A percentile compares a stretch with the other conserved stretches of the same genome.
These are phyloP conservation scores for Candoia aspera DNA, from an alignment of 2,113 vertebrate species.

Conservation along the genomic window DNA sequence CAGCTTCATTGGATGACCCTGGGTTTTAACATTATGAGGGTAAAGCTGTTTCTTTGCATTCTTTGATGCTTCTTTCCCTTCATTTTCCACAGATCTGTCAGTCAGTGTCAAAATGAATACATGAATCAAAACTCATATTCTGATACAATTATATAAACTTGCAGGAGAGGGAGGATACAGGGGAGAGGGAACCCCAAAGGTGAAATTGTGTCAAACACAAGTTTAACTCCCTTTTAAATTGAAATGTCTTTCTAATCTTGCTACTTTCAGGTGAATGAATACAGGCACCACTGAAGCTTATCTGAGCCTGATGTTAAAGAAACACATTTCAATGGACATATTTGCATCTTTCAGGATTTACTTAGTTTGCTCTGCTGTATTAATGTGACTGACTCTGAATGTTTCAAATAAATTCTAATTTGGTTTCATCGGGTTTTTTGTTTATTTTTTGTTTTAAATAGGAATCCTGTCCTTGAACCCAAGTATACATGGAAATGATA, in stretches of 20 bases:
- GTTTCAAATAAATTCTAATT: slow-evolving; percentile 62
- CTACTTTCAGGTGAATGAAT: slow-evolving; percentile 63
- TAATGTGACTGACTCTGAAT: slow-evolving; percentile 58
- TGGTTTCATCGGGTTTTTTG: slow-evolving; percentile 30
- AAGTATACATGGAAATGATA: slow-evolving; percentile 36
- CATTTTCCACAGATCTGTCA: slow-evolving; percentile 73
- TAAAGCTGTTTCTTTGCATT: neutral
- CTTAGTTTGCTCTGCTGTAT: slow-evolving; percentile 52
- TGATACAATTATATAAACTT: slow-evolving; percentile 72
- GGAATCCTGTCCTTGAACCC: slow-evolving; percentile 57
- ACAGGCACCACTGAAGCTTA: slow-evolving; percentile 63
- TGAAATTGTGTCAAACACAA: slow-evolving; percentile 67
- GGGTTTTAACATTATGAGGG: neutral
- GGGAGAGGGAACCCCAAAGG: slow-evolving; percentile 62
- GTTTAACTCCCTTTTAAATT: slow-evolving; percentile 65
- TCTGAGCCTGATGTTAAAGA: slow-evolving; percentile 61
- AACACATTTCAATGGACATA: slow-evolving; percentile 64
- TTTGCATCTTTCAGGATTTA: slow-evolving; percentile 68
- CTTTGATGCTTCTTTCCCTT: slow-evolving; percentile 64
- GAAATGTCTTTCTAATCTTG: slow-evolving; percentile 71
- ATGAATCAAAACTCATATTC: slow-evolving; percentile 76
- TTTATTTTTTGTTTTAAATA: slow-evolving; percentile 36
- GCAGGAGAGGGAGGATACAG: slow-evolving; percentile 59
- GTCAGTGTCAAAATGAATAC: slow-evolving; percentile 69
- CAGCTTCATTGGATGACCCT: neutral